These are phyloP conservation scores for Etheostoma cragini DNA, from an alignment of 2,113 vertebrate genomes.

Conservation along the genomic window DNA sequence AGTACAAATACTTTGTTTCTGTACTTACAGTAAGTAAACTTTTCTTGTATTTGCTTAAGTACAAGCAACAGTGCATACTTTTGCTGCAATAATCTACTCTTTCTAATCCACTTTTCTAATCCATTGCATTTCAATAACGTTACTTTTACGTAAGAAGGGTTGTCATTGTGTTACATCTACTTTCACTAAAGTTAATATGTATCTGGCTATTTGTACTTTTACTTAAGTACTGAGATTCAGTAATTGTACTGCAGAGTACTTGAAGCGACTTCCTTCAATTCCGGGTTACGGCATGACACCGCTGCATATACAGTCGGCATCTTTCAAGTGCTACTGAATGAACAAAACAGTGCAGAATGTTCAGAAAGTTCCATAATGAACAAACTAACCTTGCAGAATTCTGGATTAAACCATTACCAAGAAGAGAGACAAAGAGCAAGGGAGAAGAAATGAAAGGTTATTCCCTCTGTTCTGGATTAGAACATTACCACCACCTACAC, in stretches of 20 bases:
- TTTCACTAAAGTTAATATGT: too few relatives aligned
- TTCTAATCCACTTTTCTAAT: too few relatives aligned
- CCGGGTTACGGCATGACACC: not conserved
- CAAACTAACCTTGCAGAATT: constrained; percentile 45
- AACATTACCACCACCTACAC: constrained; percentile 54
- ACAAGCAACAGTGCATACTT: too few relatives aligned
- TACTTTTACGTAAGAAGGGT: too few relatives aligned
- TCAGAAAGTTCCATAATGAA: constrained; percentile 46
- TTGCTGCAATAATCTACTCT: too few relatives aligned
- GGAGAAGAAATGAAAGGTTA: constrained; percentile 54
- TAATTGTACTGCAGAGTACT: constrained; percentile 6
- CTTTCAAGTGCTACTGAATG: constrained; percentile 14
- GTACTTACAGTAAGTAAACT: too few relatives aligned
- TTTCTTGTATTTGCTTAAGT: too few relatives aligned
- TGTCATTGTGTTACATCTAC: too few relatives aligned
- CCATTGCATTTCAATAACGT: too few relatives aligned
- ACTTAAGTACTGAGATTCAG: too few relatives aligned
- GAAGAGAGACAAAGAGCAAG: constrained; percentile 47
- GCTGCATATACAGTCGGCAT: not conserved
- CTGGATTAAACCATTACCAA: constrained; percentile 49
- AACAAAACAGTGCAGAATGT: not conserved
- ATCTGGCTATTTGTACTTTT: too few relatives aligned
- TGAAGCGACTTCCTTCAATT: constrained; percentile 5
- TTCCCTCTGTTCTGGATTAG: constrained; percentile 43
- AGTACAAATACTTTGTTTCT: too few relatives aligned